phyloP scores from a whole-genome alignment of 1,140 invertebrate genomes.

The Galleria mellonella region DNA sequence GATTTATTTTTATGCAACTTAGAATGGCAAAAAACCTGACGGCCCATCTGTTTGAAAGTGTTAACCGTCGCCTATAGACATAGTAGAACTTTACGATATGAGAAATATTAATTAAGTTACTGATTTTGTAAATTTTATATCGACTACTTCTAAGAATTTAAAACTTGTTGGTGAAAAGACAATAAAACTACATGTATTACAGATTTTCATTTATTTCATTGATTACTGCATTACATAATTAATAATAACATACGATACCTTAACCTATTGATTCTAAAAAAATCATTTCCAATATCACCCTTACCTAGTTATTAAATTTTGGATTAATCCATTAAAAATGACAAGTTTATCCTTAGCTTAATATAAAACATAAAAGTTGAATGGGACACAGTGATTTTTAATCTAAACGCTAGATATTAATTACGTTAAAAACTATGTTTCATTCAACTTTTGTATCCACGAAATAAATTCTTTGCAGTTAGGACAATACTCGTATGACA shows the following conservation, averaged over 20 bases:
- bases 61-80: too few species aligned
- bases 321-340: conserved; percentile 65
- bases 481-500: conserved; percentile 7
- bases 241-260: conserved; percentile 70
- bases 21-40: too few species aligned
- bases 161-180: too few species aligned
- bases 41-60: too few species aligned
- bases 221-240: conserved; percentile 70
- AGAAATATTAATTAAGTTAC: too few species aligned
- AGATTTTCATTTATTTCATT: conserved; percentile 69
- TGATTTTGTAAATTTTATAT: too few species aligned
- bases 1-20: too few species aligned
- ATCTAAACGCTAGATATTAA: conserved; percentile 10
- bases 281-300: conserved; percentile 72
- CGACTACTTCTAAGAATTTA: too few species aligned
- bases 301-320: conserved; percentile 66
- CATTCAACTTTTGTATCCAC: conserved; percentile 1
- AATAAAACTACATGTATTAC: conserved; percentile 28
- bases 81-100: too few species aligned
- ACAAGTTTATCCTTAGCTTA: conserved; percentile 49
- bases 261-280: conserved; percentile 72
- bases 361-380: conserved; percentile 11
- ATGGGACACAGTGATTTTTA: conserved; percentile 2
- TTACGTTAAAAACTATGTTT: conserved; percentile 7
- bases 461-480: background rate